Base-by-base conservation (phyloP, 1,140 invertebrate species). In the Bombus waltoni region DNA sequence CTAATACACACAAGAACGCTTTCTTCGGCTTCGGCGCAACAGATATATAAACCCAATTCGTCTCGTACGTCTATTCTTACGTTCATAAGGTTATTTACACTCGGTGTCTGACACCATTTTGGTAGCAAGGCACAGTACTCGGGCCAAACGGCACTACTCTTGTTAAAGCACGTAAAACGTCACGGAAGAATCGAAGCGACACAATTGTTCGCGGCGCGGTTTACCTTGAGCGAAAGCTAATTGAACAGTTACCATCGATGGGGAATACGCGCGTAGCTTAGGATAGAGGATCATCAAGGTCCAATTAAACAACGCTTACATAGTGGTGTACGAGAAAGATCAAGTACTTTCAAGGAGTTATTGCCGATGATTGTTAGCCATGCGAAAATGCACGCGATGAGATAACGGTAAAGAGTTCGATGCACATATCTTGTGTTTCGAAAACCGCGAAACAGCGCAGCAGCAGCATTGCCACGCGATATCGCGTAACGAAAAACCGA, bases 41-140 rank as follows among this genome's bases (percentile, higher is more conserved):
- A 85, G 74, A 89, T 78, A 86, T 78, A 86, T 82, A 91, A 91
- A 87, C 85, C 76, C 70, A 80, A 91, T 89, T 91, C 85, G 89
- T 87, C 87, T 87, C 66, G 74, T 87, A 90, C 74, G 44, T 91
- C 90, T 91, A 91, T 91, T 91, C 85, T 91, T 91, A 87, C 87
- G 76, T 91, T 85, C 89, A 91, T 89, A 91, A 89, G 90, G 89
- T 91, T 91, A 91, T 91, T 91, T 91, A 88, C 88, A 91, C 77
- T 72, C 86, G n/a, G 82, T 83, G 85, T 84, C 90, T 91, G 90
- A 91, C 90, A 91, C 88, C 90, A 82, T 91, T 91, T 87, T 89
- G 80, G 81, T 91, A 81, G 80, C 89, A 76, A 78, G 66, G 44
- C 65, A 70, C 59, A 44, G 76, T 70, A 83, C 38, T 73, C 78